A percentile compares a stretch with the other conserved stretches of the same genome.
These are phyloP conservation scores for Tyto alba DNA, from an alignment of 2,113 vertebrate genomes.

Conservation along the genomic window DNA sequence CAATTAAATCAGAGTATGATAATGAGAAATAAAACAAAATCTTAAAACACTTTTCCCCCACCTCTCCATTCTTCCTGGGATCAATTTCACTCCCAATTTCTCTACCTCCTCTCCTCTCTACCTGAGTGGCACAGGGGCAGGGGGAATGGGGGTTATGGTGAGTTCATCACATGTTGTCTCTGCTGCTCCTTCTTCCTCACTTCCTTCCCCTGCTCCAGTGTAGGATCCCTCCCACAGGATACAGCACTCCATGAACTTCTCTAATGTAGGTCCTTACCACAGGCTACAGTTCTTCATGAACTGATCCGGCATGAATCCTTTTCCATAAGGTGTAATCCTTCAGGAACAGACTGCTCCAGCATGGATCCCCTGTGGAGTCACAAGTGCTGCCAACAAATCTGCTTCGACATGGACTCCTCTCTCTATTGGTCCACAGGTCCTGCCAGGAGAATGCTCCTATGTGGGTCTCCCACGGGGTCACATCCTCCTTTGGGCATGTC, in stretches of 20 bases:
- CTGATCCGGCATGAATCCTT: no score
- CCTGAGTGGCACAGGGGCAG: fast-evolving
- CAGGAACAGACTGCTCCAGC: not conserved
- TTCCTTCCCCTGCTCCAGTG: not conserved
- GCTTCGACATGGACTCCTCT: not conserved
- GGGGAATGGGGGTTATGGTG: fast-evolving
- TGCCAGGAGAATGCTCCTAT: not conserved
- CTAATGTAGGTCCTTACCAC: fast-evolving
- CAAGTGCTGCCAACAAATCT: not conserved
- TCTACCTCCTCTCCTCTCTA: not conserved
- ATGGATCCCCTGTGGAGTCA: not conserved
- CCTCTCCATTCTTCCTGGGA: not conserved
- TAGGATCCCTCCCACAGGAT: not conserved
- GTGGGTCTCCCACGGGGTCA: fast-evolving
- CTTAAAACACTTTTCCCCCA: not conserved
- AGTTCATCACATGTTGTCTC: not conserved
- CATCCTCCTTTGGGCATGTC: not conserved
- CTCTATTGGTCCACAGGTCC: not conserved
- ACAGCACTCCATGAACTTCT: not conserved
- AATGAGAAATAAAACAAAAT: not conserved
- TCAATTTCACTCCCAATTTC: not conserved
- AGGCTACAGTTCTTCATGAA: not conserved
- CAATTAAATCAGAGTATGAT: not conserved
- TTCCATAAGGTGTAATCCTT: fast-evolving
- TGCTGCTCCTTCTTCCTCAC: not conserved